These are phyloP conservation scores for Triops cancriformis DNA, from an alignment of 1,140 invertebrate species.

Conservation along the genomic window DNA sequence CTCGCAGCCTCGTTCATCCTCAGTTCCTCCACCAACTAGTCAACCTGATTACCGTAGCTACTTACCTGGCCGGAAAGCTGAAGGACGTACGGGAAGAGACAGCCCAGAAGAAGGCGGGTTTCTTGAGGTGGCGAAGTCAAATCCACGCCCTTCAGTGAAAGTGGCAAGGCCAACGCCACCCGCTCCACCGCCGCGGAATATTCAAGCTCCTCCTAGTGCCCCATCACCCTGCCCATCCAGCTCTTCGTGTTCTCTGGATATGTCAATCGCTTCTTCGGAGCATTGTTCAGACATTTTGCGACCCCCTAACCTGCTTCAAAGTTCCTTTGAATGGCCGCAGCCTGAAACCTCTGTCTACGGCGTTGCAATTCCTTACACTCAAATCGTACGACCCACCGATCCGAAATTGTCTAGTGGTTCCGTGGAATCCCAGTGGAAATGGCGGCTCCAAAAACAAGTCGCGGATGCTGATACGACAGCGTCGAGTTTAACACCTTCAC, in stretches of 20 bases:
- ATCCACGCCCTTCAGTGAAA: neutral
- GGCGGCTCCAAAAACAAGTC: neutral
- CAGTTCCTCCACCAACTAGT: neutral
- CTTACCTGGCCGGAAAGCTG: neutral
- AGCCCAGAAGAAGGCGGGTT: conserved; percentile 28
- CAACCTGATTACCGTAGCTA: conserved; percentile 6
- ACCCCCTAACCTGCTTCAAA: neutral
- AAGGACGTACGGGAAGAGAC: conserved; percentile 15
- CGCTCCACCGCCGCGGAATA: neutral
- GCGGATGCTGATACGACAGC: neutral
- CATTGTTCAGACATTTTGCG: neutral
- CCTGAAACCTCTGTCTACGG: neutral
- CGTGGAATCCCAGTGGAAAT: neutral
- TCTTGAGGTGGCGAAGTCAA: conserved; percentile 1
- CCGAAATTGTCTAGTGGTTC: neutral
- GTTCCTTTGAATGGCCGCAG: conserved; percentile 18
- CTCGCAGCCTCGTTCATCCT: neutral
- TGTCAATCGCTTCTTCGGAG: conserved; percentile 21
- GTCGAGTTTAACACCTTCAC: neutral
- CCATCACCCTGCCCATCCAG: conserved; percentile 20
- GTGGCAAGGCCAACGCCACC: neutral
- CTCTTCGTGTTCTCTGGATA: conserved; percentile 26
- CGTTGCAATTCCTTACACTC: neutral
- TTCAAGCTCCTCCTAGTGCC: neutral
- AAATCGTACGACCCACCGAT: neutral